Evolutionary conservation across 1,140 invertebrate genomes (phyloP).

Genomic region (Orussus abietinus): DNA sequence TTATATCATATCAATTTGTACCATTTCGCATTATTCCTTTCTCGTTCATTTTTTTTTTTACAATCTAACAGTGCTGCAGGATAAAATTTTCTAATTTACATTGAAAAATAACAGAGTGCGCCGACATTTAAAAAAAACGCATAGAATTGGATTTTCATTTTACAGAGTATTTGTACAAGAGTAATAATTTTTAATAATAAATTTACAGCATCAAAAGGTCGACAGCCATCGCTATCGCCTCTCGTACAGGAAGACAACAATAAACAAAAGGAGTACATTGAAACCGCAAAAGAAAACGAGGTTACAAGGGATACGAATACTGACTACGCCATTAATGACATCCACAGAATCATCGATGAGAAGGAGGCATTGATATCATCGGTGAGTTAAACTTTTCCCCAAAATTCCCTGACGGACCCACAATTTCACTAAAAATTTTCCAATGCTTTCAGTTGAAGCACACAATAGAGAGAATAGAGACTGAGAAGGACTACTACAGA

Average conservation of each 20-base stretch:
- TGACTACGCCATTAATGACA: conserved; percentile 10
- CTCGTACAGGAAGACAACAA: not conserved
- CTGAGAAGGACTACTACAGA: conserved; percentile 55
- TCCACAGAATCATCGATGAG: conserved; percentile 23
- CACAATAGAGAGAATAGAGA: conserved; percentile 38
- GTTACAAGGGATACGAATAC: conserved; percentile 11
- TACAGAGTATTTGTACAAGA: no score
- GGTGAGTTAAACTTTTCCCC: conserved; percentile 16
- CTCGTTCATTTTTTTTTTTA: conserved; percentile 4
- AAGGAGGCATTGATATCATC: conserved; percentile 22
- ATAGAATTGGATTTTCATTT: conserved; percentile 4
- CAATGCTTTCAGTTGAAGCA: conserved; percentile 32
- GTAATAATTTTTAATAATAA: no score
- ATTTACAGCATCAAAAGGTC: conserved; percentile 6
- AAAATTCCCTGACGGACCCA: no score
- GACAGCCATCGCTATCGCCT: not conserved
- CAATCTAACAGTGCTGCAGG: no score
- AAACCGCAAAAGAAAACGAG: conserved; percentile 10
- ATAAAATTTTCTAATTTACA: no score
- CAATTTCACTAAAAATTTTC: conserved; percentile 8
- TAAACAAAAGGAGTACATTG: not conserved
- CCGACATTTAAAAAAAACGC: no score
- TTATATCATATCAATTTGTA: conserved; percentile 1
- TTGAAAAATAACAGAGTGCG: no score
- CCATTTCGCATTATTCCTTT: conserved; percentile 2